A percentile compares a stretch with the other conserved stretches of the same genome.
These are phyloP conservation scores for Dastarcus helophoroides DNA, from an alignment of 2,888 invertebrate genomes.

Conservation along the genomic window DNA sequence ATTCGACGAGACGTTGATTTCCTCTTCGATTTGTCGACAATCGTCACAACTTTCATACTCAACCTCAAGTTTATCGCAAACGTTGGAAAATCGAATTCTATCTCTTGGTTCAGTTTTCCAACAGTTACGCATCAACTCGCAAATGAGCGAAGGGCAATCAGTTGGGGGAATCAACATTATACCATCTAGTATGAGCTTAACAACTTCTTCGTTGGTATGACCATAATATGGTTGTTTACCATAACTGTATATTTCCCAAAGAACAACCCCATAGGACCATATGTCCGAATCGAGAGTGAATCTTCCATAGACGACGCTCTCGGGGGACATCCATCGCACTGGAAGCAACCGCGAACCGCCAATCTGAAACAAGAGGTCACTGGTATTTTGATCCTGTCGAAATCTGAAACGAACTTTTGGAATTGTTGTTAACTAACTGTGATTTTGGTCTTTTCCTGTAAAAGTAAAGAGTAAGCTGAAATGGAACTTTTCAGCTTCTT, in stretches of 20 bases:
- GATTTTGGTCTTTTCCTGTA: too few species aligned
- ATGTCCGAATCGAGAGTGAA: slow-evolving; percentile 87
- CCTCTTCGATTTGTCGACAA: slow-evolving; percentile 4
- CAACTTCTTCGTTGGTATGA: slow-evolving; percentile 77
- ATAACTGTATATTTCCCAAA: slow-evolving; percentile 89
- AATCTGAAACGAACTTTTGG: too few species aligned
- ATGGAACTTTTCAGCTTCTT: too few species aligned
- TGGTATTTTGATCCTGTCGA: slow-evolving; percentile 1
- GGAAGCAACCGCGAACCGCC: slow-evolving; percentile 73
- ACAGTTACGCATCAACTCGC: slow-evolving; percentile 65
- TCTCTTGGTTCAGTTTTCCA: slow-evolving; percentile 74
- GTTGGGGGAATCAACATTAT: slow-evolving; percentile 70
- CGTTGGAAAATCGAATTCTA: slow-evolving; percentile 59
- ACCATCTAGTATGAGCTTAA: slow-evolving; percentile 67
- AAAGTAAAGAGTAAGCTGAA: too few species aligned
- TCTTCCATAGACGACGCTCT: slow-evolving; percentile 78
- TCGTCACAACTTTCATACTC: slow-evolving; percentile 20
- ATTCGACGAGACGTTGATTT: slow-evolving; percentile 4
- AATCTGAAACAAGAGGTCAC: slow-evolving; percentile 37
- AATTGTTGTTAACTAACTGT: too few species aligned
- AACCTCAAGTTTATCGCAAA: slow-evolving; percentile 51
- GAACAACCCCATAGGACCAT: slow-evolving; percentile 85
- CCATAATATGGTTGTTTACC: slow-evolving; percentile 92
- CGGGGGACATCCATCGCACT: slow-evolving; percentile 94
- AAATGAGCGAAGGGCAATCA: slow-evolving; percentile 60